These are phyloP conservation scores for Haliclona indistincta DNA, from an alignment of 37 sponge, comb jelly and placozoan genomes.

Conservation along the genomic window DNA sequence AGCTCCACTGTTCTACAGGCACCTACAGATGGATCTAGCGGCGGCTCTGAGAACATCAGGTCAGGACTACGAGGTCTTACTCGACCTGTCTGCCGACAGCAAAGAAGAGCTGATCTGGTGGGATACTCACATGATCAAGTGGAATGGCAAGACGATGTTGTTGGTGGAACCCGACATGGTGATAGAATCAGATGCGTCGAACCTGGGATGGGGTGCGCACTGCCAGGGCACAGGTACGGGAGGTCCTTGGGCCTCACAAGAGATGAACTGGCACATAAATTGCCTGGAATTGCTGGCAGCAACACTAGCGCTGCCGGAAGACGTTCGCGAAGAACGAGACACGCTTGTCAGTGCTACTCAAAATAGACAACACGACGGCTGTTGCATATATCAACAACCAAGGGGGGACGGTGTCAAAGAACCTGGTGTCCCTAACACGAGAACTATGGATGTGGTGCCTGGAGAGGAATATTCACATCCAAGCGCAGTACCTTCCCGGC, in stretches of 20 bases:
- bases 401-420: constrained; percentile 38
- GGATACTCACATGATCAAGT: no score
- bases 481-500: constrained; percentile 39
- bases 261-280: no score
- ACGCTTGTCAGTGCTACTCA: neutral
- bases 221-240: no score
- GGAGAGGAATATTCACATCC: constrained; percentile 26
- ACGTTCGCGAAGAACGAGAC: neutral
- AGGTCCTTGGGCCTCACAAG: no score
- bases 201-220: no score
- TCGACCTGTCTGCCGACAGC: no score
- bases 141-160: no score
- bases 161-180: no score
- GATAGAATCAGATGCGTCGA: no score
- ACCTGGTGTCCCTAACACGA: constrained; percentile 10
- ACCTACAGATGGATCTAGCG: no score
- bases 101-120: no score
- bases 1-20: no score
- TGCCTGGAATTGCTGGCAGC: neutral
- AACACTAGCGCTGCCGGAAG: neutral
- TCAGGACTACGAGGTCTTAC: constrained; percentile 11
- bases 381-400: neutral
- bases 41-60: neutral
- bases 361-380: neutral
- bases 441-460: constrained; percentile 56